Conservation (phyloP, 2,113 vertebrate species). For the Elephas maximus region DNA sequence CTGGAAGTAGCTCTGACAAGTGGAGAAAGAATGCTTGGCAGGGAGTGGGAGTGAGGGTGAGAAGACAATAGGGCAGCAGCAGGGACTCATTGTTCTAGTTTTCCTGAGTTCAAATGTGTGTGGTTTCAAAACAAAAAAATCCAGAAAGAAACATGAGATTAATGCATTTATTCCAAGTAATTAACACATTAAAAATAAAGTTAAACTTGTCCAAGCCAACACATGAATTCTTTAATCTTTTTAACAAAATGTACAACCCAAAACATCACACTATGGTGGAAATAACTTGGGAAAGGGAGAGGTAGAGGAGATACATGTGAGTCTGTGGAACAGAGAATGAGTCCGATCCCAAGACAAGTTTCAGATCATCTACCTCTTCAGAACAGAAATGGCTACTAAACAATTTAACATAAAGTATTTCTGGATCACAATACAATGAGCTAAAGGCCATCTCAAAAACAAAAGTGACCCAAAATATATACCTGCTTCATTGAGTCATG, state of each 20-base stretch:
- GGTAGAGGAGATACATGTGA: constrained; percentile 85
- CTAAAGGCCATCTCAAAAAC: constrained; percentile 86
- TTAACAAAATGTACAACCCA: constrained; percentile 90
- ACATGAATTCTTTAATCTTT: constrained; percentile 88
- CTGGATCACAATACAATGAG: constrained; percentile 87
- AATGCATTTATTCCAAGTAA: constrained; percentile 89
- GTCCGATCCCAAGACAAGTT: constrained; percentile 88
- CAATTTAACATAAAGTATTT: constrained; percentile 90
- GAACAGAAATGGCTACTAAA: constrained; percentile 88
- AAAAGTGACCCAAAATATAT: constrained; percentile 84
- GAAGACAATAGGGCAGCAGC: neutral
- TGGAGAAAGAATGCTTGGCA: neutral
- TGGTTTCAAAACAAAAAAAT: constrained; percentile 76
- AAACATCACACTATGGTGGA: constrained; percentile 85
- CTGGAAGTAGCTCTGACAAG: constrained; percentile 17
- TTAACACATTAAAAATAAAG: constrained; percentile 88
- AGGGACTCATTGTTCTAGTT: constrained; percentile 29
- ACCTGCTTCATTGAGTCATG: constrained; percentile 85
- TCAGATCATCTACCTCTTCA: constrained; percentile 88
- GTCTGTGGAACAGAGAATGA: constrained; percentile 87
- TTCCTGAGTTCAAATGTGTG: constrained; percentile 73
- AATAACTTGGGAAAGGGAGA: constrained; percentile 76
- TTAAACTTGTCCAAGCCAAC: constrained; percentile 88
- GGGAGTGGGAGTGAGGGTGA: neutral
- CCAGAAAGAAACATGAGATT: constrained; percentile 82